phyloP scores from a whole-genome alignment of 2,113 vertebrate species.

The Scomber japonicus region DNA sequence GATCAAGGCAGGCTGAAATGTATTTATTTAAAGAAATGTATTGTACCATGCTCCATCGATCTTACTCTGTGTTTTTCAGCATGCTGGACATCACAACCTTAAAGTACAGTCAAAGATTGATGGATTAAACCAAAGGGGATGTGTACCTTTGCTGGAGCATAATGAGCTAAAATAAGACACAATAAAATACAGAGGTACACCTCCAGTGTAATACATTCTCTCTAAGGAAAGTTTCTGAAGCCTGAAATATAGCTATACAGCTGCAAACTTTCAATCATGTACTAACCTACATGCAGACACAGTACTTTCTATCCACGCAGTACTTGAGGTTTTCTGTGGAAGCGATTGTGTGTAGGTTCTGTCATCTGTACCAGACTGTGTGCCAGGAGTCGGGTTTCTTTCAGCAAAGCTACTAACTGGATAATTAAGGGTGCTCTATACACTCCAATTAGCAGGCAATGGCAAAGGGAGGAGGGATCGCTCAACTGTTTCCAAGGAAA shows the following conservation, averaged over 20 bases:
- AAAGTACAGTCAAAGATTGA: neutral
- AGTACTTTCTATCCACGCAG: constrained; percentile 23
- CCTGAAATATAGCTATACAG: neutral
- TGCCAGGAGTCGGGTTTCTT: constrained; percentile 61
- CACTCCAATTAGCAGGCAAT: constrained; percentile 77
- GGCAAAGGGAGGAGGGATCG: constrained; percentile 47
- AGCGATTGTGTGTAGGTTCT: constrained; percentile 41
- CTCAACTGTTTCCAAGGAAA: constrained; percentile 54
- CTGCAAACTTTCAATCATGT: constrained; percentile 25
- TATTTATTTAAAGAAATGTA: too few relatives aligned
- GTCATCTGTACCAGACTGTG: constrained; percentile 51
- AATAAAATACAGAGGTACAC: neutral
- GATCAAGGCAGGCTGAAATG: too few relatives aligned
- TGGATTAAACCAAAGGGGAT: neutral
- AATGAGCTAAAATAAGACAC: neutral
- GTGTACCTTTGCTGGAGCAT: neutral
- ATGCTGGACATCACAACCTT: neutral
- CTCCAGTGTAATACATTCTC: neutral
- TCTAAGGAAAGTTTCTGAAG: constrained; percentile 19
- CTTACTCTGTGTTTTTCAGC: neutral
- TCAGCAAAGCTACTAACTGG: constrained; percentile 66
- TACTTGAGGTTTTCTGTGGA: constrained; percentile 26
- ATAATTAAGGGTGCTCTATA: constrained; percentile 72
- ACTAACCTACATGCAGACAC: neutral
- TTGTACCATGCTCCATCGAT: too few relatives aligned